phyloP scores from a whole-genome alignment of 2,113 vertebrate species.

The Heloderma charlesbogerti region DNA sequence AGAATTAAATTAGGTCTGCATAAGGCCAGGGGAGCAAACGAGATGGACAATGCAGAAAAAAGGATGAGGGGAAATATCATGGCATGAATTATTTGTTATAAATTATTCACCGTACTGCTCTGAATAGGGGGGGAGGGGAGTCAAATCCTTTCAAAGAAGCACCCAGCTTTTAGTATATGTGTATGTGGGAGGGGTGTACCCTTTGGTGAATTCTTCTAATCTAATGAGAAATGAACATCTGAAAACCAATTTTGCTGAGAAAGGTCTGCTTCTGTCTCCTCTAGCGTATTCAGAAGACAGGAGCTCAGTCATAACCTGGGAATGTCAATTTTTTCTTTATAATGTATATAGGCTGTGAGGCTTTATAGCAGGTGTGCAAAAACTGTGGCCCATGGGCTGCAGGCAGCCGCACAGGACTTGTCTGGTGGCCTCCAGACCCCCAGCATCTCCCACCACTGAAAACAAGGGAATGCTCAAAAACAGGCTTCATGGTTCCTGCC shows the following conservation, averaged over 20 bases:
- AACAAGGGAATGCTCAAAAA: too few species aligned
- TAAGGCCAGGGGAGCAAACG: fast-evolving
- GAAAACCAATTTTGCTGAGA: constrained; percentile 10
- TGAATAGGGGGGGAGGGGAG: not conserved
- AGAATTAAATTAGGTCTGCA: not conserved
- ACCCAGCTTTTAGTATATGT: fast-evolving
- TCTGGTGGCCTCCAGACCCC: too few species aligned
- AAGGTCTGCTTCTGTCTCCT: not conserved
- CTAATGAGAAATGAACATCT: constrained; percentile 30
- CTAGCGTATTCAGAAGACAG: not conserved
- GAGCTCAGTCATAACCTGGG: constrained; percentile 15
- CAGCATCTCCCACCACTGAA: too few species aligned
- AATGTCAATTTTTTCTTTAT: not conserved
- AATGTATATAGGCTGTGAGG: not conserved
- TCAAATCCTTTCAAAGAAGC: constrained; percentile 1
- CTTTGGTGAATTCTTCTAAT: constrained; percentile 1
- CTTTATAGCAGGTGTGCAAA: not conserved
- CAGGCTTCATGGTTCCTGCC: too few species aligned
- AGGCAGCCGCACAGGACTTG: too few species aligned
- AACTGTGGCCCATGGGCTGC: too few species aligned
- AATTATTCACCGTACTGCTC: not conserved
- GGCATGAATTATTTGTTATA: not conserved
- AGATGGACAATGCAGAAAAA: not conserved
- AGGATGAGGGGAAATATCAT: not conserved
- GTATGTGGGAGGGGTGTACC: not conserved